These are phyloP conservation scores for Eupleurogrammus muticus DNA, from an alignment of 2,797 vertebrate genomes.

Conservation along the genomic window DNA sequence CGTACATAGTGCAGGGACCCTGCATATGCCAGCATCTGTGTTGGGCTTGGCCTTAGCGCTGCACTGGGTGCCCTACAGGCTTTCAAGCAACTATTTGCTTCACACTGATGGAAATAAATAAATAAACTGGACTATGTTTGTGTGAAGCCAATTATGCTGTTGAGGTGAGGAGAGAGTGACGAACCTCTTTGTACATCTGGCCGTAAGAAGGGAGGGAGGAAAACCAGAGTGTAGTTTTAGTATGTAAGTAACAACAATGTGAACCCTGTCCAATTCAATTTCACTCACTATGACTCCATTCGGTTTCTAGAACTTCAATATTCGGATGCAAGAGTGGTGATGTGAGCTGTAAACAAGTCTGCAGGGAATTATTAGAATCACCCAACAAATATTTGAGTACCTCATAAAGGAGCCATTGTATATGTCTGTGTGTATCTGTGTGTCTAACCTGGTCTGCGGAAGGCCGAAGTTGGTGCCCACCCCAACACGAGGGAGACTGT, in stretches of 20 bases:
- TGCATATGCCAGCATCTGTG: slow-evolving; percentile 12
- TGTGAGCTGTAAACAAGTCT: not conserved
- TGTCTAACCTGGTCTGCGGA: slow-evolving; percentile 93
- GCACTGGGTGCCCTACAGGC: slow-evolving; percentile 60
- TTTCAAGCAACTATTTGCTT: slow-evolving; percentile 67
- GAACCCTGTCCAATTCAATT: not conserved
- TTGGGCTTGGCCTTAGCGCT: slow-evolving; percentile 22
- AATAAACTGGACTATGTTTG: slow-evolving; percentile 78
- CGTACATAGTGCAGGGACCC: not conserved
- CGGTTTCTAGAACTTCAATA: not conserved
- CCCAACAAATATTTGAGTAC: not conserved
- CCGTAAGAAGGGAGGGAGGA: slow-evolving; percentile 7
- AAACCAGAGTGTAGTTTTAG: not conserved
- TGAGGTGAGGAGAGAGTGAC: slow-evolving; percentile 37
- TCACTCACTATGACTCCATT: not conserved
- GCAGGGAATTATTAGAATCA: not conserved
- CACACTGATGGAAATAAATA: slow-evolving; percentile 78
- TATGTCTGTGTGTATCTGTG: not conserved
- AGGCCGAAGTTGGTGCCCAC: slow-evolving; percentile 96
- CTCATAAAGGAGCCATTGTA: not conserved
- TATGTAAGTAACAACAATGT: not conserved
- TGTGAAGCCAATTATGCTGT: slow-evolving; percentile 77
- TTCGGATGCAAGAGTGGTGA: not conserved
- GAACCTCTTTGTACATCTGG: slow-evolving; percentile 29
- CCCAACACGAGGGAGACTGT: slow-evolving; percentile 95